A percentile compares a stretch with the other conserved stretches of the same genome.
These are phyloP conservation scores for Parnassius apollo DNA, from an alignment of 2,888 invertebrate species.

Conservation along the genomic window DNA sequence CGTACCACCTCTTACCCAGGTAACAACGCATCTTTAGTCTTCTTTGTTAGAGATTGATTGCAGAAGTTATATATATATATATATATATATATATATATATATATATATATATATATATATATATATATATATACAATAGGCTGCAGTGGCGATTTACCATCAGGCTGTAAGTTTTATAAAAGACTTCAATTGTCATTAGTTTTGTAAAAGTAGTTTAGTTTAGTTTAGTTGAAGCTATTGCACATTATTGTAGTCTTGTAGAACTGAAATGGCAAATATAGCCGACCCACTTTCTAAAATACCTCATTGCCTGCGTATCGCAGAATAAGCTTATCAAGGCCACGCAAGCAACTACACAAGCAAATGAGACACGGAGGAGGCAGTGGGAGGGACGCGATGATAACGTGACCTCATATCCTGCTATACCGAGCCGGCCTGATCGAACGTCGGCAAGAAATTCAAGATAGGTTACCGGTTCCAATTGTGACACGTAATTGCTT, in stretches of 20 bases:
- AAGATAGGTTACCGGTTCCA: not conserved
- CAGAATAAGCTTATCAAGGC: conserved; percentile 14
- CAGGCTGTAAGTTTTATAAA: too few species aligned
- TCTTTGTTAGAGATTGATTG: too few species aligned
- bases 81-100: too few species aligned
- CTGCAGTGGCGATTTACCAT: too few species aligned
- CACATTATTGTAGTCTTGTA: not conserved
- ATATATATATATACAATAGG: too few species aligned
- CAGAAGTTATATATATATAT: too few species aligned
- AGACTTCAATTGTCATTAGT: too few species aligned
- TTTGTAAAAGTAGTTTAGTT: too few species aligned
- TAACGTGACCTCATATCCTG: conserved; percentile 11
- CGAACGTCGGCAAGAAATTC: conserved; percentile 3
- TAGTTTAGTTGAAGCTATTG: too few species aligned
- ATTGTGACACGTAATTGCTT: not conserved
- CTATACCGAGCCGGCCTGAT: not conserved
- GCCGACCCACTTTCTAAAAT: conserved; percentile 19
- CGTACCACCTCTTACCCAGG: too few species aligned
- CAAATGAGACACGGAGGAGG: not conserved
- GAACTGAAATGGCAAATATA: conserved; percentile 7
- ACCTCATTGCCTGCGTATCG: conserved; percentile 3
- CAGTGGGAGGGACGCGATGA: conserved; percentile 1
- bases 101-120: too few species aligned
- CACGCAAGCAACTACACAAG: not conserved
- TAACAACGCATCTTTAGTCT: too few species aligned